Conservation (phyloP, 2,888 invertebrate genomes). For the Limnephilus rhombicus region DNA sequence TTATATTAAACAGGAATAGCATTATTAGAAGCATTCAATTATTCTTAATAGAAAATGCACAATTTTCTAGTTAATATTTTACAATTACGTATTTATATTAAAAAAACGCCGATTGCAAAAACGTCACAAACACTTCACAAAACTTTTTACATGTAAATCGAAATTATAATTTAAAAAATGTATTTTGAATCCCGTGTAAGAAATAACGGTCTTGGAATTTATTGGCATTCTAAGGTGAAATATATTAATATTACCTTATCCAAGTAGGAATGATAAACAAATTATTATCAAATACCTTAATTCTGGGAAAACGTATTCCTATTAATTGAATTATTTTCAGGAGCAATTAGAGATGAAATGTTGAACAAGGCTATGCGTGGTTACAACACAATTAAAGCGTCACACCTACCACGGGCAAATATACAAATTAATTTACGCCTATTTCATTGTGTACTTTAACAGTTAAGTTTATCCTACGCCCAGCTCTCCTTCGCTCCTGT, state of each 20-base stretch:
- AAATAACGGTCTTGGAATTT: not conserved
- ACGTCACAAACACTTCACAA: not conserved
- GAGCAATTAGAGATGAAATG: slow-evolving; percentile 16
- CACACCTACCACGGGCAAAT: slow-evolving; percentile 15
- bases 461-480: not conserved
- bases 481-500: not conserved
- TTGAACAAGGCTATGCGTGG: not conserved
- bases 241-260: not conserved
- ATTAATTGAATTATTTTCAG: slow-evolving; percentile 25
- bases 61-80: too few relatives aligned
- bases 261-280: not conserved
- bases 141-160: not conserved
- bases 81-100: not conserved
- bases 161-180: not conserved
- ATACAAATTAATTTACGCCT: not conserved
- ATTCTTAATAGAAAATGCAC: too few relatives aligned
- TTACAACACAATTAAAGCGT: not conserved
- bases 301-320: slow-evolving; percentile 15
- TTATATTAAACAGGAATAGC: too few relatives aligned
- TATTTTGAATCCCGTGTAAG: not conserved
- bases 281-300: not conserved
- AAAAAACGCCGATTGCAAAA: not conserved
- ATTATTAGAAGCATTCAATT: too few relatives aligned
- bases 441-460: not conserved
- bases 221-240: not conserved